Evolutionary conservation across 2,797 vertebrate genomes (phyloP), one percentile per base, ranked within the genome.

Genomic region (Brachyrhaphis roseni): DNA sequence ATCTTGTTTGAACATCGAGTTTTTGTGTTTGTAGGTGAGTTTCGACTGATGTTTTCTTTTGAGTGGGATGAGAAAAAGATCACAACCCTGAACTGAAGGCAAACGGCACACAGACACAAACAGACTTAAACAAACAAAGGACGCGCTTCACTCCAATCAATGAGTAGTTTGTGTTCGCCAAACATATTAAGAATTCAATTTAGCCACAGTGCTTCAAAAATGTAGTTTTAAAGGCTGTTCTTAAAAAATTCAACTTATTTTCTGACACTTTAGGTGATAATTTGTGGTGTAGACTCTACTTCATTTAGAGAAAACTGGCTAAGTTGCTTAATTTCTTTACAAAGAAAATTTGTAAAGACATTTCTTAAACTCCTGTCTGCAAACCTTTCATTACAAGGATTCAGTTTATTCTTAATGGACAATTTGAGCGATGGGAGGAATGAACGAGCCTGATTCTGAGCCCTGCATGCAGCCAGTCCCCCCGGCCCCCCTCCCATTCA

Each of bases 61-160:
- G 34, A 28, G 0, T 15, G 5, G 16, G 46, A 82, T 13, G 23
- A 4, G 62, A 45, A 55, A 89, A 78, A 82, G 86, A 81, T 90
- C 72, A 13, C 79, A 85, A 82, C 86, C 90, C 79, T 92, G 93
- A 92, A 87, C 88, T 57, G 84, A 75, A 76, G 76, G 76, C 89
- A 91, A 92, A 93, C 87, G 91, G 39, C 74, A 68, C 20, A 74
- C 57, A 1, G 2, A 84, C 78, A 86, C 83, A 92, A 90, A 92
- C 89, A 93, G 57, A 74, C 39, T 46, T 53, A 26, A 84, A 71
- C 87, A 88, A 88, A 91, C 88, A 87, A 20, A 76, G 8, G 1
- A 6, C 16, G 49, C 1, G 4, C 78, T 87, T 76, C 2, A 28
- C 55, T 31, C 13, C 20, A 4, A 82, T 91, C 83, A 10, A 91